These are phyloP conservation scores for Uropsilus gracilis DNA, from an alignment of 2,113 vertebrate species.

Conservation along the genomic window DNA sequence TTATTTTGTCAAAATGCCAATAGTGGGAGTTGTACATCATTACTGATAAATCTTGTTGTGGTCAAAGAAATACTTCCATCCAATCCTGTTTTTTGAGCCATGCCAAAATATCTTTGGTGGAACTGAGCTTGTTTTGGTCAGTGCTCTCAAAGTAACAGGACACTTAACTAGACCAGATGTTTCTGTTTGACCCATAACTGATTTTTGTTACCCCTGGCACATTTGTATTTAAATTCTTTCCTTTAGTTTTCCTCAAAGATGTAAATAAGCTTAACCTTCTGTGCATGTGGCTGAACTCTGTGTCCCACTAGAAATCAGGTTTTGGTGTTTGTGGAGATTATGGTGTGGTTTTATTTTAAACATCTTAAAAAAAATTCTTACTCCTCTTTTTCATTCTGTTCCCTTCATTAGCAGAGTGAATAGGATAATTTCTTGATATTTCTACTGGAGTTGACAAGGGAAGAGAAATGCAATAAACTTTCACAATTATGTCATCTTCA, in stretches of 20 bases:
- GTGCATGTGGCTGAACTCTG: not conserved
- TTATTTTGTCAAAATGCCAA: conserved; percentile 39
- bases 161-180: conserved; percentile 64
- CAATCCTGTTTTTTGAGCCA: conserved; percentile 15
- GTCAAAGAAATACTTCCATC: conserved; percentile 45
- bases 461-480: conserved; percentile 9
- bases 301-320: not conserved
- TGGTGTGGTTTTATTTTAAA: conserved; percentile 62
- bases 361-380: conserved; percentile 47
- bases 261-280: conserved; percentile 54
- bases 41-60: conserved; percentile 31
- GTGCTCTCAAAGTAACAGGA: conserved; percentile 65
- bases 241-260: conserved; percentile 53
- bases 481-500: conserved; percentile 30
- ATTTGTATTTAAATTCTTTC: conserved; percentile 54
- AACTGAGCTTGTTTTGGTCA: conserved; percentile 70
- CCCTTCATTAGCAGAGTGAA: not conserved
- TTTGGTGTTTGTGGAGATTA: conserved; percentile 6
- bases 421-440: conserved; percentile 42
- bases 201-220: conserved; percentile 14
- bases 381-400: not conserved
- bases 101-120: conserved; percentile 63
- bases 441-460: not conserved
- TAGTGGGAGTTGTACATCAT: not conserved
- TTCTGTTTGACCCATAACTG: conserved; percentile 54